phyloP scores from a whole-genome alignment of 2,888 invertebrate species.

The Phlogophora meticulosa region DNA sequence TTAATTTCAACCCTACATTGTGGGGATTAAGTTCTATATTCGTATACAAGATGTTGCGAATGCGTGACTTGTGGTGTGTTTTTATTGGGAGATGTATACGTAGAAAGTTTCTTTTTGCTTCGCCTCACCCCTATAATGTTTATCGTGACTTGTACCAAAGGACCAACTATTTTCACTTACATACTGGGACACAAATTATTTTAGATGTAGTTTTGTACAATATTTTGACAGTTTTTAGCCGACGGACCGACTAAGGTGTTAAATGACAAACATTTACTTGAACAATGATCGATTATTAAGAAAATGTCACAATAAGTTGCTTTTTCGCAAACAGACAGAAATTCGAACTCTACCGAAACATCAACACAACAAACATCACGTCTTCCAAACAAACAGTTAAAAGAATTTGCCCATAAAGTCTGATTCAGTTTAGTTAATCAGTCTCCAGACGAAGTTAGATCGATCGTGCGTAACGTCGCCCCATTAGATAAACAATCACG shows the following conservation, averaged over 20 bases:
- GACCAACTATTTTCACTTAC: background rate
- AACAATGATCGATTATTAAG: background rate
- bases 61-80: conserved; percentile 15
- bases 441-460: conserved; percentile 48
- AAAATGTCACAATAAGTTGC: background rate
- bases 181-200: background rate
- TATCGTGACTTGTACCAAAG: conserved; percentile 25
- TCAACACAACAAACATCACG: conserved; percentile 16
- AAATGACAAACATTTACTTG: background rate
- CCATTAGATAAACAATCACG: conserved; percentile 65
- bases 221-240: background rate
- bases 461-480: conserved; percentile 60
- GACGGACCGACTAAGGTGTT: background rate
- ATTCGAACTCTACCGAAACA: conserved; percentile 1
- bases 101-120: conserved; percentile 30
- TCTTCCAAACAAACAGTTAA: conserved; percentile 1
- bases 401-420: background rate
- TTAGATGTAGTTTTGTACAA: background rate
- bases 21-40: conserved; percentile 21
- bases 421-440: conserved; percentile 18
- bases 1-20: conserved; percentile 11
- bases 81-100: conserved; percentile 37
- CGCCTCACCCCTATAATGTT: conserved; percentile 8
- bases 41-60: background rate
- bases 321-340: background rate